A percentile compares a stretch with the other conserved stretches of the same genome.
phyloP scores from a whole-genome alignment of 2,797 vertebrate genomes.

The Argyrosomus regius region DNA sequence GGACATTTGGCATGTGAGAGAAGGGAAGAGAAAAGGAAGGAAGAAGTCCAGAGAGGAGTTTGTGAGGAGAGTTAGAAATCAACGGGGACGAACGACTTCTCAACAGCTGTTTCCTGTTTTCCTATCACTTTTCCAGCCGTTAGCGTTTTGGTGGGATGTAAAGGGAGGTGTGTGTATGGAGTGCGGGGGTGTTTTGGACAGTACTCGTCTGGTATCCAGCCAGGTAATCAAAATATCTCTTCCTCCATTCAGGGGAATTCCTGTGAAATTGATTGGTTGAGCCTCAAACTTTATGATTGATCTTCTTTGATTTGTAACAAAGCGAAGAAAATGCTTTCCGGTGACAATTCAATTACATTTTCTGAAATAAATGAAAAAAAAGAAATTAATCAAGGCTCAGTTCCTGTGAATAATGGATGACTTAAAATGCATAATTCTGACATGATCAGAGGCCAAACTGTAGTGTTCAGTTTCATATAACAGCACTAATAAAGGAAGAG shows the following conservation, averaged over 20 bases:
- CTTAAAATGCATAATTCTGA: no score
- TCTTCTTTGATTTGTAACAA: not conserved
- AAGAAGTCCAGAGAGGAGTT: conserved; percentile 41
- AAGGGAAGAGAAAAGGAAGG: conserved; percentile 35
- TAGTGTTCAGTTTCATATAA: no score
- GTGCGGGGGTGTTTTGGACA: not conserved
- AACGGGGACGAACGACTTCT: conserved; percentile 45
- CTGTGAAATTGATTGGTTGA: conserved; percentile 4
- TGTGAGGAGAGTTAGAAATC: conserved; percentile 44
- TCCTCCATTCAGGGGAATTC: conserved; percentile 25
- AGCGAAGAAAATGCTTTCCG: not conserved
- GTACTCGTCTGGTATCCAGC: conserved; percentile 37
- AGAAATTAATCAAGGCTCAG: no score
- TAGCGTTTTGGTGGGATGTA: conserved; percentile 52
- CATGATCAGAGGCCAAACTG: no score
- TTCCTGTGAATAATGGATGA: no score
- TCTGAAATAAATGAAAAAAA: not conserved
- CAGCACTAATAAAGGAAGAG: no score
- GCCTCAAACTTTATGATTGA: not conserved
- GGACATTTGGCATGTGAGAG: conserved; percentile 9
- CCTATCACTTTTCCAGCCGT: conserved; percentile 68
- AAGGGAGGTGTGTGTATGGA: conserved; percentile 23
- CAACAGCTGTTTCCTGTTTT: conserved; percentile 84
- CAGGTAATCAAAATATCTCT: conserved; percentile 56
- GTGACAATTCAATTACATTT: not conserved